Evolutionary conservation across 92 coral and sea anemone genomes (phyloP).

Genomic region (Epizoanthus scotinus): DNA sequence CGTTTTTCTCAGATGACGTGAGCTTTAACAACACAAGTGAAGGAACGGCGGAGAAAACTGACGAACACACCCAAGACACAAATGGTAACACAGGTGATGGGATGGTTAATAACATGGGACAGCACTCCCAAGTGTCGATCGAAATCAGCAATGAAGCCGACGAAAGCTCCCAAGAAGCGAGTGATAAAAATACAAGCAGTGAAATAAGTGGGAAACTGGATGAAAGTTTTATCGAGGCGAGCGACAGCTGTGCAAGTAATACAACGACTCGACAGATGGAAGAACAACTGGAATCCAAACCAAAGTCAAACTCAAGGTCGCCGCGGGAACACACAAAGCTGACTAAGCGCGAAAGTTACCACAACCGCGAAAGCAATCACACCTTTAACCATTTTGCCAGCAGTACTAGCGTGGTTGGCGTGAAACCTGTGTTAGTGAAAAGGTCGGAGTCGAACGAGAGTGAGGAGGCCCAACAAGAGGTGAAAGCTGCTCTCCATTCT

Average conservation of each 20-base stretch:
- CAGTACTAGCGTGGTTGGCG: background rate
- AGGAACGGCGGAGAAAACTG: background rate
- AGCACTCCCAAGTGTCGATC: too few relatives aligned
- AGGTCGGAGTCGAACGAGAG: constrained; percentile 13
- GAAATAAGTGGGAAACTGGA: too few relatives aligned
- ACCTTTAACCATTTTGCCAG: background rate
- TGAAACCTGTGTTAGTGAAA: too few relatives aligned
- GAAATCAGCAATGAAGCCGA: too few relatives aligned
- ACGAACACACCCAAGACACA: background rate
- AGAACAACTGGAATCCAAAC: background rate
- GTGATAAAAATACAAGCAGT: too few relatives aligned
- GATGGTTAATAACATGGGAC: too few relatives aligned
- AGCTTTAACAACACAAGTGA: background rate
- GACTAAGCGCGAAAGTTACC: constrained; percentile 22
- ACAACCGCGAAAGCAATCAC: background rate
- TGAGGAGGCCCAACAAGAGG: constrained; percentile 37
- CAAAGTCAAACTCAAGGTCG: background rate
- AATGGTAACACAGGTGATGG: too few relatives aligned
- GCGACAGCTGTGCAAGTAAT: too few relatives aligned
- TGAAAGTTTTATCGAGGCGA: too few relatives aligned
- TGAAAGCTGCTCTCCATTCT: constrained; percentile 51
- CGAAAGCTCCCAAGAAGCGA: too few relatives aligned
- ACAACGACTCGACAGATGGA: too few relatives aligned
- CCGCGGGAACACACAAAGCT: background rate
- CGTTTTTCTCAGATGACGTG: background rate